Evolutionary conservation across 1,140 invertebrate species (phyloP).

Genomic region (Megathymus violae): DNA sequence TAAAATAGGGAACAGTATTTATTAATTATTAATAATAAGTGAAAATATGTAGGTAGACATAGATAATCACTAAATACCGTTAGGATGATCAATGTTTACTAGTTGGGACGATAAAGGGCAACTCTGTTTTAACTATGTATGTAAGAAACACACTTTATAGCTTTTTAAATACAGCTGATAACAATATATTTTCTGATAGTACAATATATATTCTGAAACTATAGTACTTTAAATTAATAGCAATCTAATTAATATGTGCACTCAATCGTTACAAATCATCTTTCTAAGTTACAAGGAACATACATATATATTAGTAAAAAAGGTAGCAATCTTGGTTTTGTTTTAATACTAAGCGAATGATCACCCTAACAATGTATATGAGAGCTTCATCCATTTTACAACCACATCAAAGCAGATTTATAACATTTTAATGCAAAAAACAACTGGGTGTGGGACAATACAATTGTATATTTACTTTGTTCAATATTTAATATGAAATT

Average conservation of each 20-base stretch:
- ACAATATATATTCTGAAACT: background rate
- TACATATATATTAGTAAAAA: constrained; percentile 11
- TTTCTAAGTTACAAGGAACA: background rate
- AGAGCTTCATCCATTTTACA: constrained; percentile 59
- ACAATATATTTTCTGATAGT: background rate
- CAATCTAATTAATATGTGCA: too few species aligned
- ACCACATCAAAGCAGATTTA: constrained; percentile 41
- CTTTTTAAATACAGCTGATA: constrained; percentile 1
- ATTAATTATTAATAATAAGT: constrained; percentile 55
- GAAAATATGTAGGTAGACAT: constrained; percentile 48
- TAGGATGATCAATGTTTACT: constrained; percentile 48
- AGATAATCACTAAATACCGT: constrained; percentile 49
- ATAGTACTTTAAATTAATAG: background rate
- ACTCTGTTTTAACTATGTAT: constrained; percentile 14
- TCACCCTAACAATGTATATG: constrained; percentile 56
- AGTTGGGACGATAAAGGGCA: constrained; percentile 18
- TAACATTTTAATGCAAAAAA: constrained; percentile 22
- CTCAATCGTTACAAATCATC: too few species aligned
- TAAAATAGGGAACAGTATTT: constrained; percentile 62
- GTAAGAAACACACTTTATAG: background rate
- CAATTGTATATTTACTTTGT: background rate
- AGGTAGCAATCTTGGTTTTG: constrained; percentile 7
- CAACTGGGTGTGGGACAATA: constrained; percentile 25
- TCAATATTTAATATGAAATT: background rate
- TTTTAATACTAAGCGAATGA: constrained; percentile 47